Evolutionary conservation across 1,140 invertebrate genomes (phyloP), one percentile per base, ranked within the genome.

Genomic region (Marisa cornuarietis): DNA sequence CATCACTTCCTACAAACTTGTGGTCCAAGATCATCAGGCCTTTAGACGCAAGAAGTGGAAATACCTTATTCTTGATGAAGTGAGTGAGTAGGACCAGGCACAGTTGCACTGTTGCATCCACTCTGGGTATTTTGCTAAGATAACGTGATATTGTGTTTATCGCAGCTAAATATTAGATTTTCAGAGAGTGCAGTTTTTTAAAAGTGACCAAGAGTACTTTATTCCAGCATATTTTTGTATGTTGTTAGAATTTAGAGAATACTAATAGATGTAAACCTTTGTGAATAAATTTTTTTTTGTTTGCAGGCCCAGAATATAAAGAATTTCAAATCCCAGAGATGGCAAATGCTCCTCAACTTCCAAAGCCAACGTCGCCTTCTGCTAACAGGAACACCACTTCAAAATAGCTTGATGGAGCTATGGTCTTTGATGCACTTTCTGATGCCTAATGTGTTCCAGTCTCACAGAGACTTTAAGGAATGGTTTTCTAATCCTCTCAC

Each of bases 361-460:
- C 95, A 98, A 88, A 97, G 97, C 14, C 96, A 98, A 90, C 96
- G 97, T 82, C 94, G 99, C 68, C 92, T 99, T 65, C 92, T 99
- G 71, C 92, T 99, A 83, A 99, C 99, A 69, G 99, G 99, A 82
- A 99, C 99, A 58, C 99, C 99, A 51, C 93, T 99, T 79, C 99
- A 99, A 92, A 99, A 99, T 91, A 98, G 97, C 92, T 92, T 99
- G 79, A 98, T 99, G 96, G 99, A 99, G 92, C 92, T 99, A 76
- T 99, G 99, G 99, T 99, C 99, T 10, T 91, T 99, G 20, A 99
- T 99, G 97, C 98, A 99, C 92, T 99, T 99, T 92, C 93, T 99
- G 14, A 99, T 99, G 99, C 99, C 99, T 68, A 95, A 98, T 92
- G 96, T 99, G 79, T 99, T 99, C 93, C 96, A 98, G 86, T 99